A percentile compares a stretch with the other conserved stretches of the same genome.
Conservation (phyloP, 2,113 vertebrate genomes). For the Malurus cyaneus region DNA sequence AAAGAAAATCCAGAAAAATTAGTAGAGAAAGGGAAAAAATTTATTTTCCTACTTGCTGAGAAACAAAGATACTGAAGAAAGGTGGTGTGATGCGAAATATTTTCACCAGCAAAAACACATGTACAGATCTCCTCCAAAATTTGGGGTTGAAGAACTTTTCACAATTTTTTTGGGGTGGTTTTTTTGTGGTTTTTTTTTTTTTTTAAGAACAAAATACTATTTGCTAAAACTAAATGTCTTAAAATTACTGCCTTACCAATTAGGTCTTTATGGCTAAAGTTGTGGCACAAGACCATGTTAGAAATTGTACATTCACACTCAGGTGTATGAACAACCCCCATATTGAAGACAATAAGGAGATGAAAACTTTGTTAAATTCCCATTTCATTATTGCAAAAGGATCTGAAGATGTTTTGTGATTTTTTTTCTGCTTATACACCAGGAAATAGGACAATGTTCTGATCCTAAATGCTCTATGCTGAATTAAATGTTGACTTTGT, state of each 20-base stretch:
- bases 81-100: background rate
- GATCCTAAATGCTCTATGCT: background rate
- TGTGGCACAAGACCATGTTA: background rate
- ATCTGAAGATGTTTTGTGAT: background rate
- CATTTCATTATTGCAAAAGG: background rate
- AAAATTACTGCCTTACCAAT: background rate
- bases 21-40: background rate
- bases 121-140: background rate
- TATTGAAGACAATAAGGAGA: background rate
- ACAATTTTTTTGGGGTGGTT: background rate
- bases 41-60: background rate
- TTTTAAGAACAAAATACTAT: background rate
- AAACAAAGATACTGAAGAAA: background rate
- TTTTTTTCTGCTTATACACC: background rate
- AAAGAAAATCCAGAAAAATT: constrained; percentile 51
- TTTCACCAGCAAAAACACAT: background rate
- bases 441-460: background rate
- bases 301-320: background rate
- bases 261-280: background rate
- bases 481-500: background rate
- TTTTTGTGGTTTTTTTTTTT: background rate
- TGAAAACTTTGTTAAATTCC: background rate
- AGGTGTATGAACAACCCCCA: background rate
- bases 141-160: background rate
- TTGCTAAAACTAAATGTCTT: background rate